phyloP scores from a whole-genome alignment of 1,140 invertebrate species.

The Oncopodura yosiiana region DNA sequence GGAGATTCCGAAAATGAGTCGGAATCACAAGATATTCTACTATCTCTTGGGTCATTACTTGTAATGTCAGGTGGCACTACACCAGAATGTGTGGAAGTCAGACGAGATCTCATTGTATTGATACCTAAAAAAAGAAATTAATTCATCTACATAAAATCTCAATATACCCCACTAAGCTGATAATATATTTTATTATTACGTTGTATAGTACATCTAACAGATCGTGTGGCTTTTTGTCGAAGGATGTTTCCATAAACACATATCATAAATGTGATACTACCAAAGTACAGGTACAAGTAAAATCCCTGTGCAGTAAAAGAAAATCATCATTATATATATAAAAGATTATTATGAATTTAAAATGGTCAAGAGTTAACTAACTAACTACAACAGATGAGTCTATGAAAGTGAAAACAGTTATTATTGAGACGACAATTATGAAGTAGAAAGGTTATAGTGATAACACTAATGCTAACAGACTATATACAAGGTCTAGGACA shows the following conservation, averaged over 20 bases:
- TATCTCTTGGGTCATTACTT: neutral
- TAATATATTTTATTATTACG: conserved; percentile 11
- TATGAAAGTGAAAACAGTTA: no score
- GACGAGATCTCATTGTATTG: conserved; percentile 28
- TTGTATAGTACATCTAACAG: conserved; percentile 23
- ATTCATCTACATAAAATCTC: neutral
- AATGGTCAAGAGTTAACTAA: neutral
- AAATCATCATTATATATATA: neutral
- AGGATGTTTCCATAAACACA: conserved; percentile 66
- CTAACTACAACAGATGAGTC: no score
- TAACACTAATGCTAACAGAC: no score
- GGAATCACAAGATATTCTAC: conserved; percentile 7
- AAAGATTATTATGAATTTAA: neutral
- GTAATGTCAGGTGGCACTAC: conserved; percentile 19
- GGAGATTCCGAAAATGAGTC: conserved; percentile 24
- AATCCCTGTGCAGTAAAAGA: conserved; percentile 58
- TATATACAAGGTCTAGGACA: no score
- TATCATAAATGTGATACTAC: conserved; percentile 66
- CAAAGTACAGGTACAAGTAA: conserved; percentile 69
- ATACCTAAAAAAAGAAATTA: conserved; percentile 18
- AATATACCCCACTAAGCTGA: neutral
- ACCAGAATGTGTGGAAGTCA: conserved; percentile 7
- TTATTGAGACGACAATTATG: no score
- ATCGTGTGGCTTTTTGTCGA: conserved; percentile 45
- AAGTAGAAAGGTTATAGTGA: no score